These are phyloP conservation scores for Zaprionus gabonicus DNA, from an alignment of 1,140 invertebrate species.

Conservation along the genomic window DNA sequence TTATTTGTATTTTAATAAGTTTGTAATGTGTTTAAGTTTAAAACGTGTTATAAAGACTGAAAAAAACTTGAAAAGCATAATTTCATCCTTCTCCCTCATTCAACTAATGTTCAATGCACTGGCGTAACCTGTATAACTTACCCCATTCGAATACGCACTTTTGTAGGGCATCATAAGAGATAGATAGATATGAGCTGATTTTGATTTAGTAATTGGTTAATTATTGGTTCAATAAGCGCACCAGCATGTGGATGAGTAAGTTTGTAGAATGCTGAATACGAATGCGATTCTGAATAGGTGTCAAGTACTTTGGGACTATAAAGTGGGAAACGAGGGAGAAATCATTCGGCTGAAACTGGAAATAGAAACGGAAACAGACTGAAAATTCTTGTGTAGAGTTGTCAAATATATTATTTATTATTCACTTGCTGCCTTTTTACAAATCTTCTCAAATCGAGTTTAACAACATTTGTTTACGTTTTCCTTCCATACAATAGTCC, in stretches of 20 bases:
- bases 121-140: neutral
- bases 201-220: conserved; percentile 45
- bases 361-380: neutral
- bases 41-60: neutral
- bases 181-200: conserved; percentile 1
- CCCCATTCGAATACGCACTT: neutral
- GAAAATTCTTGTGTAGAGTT: conserved; percentile 28
- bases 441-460: conserved; percentile 60
- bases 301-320: conserved; percentile 1
- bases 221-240: conserved; percentile 24
- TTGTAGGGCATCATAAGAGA: neutral
- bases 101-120: neutral
- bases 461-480: conserved; percentile 58
- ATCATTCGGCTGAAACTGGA: neutral
- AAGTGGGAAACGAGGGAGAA: neutral
- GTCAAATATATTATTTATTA: conserved; percentile 75
- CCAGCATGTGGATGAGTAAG: conserved; percentile 2
- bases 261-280: neutral
- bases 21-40: too few relatives aligned
- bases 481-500: conserved; percentile 29
- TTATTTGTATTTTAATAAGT: too few relatives aligned
- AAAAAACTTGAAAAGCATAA: neutral
- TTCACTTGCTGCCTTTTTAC: conserved; percentile 63
- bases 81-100: neutral
- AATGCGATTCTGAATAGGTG: conserved; percentile 7